Conservation (phyloP, 2,797 vertebrate species). For the Malacoctenus gilli region DNA sequence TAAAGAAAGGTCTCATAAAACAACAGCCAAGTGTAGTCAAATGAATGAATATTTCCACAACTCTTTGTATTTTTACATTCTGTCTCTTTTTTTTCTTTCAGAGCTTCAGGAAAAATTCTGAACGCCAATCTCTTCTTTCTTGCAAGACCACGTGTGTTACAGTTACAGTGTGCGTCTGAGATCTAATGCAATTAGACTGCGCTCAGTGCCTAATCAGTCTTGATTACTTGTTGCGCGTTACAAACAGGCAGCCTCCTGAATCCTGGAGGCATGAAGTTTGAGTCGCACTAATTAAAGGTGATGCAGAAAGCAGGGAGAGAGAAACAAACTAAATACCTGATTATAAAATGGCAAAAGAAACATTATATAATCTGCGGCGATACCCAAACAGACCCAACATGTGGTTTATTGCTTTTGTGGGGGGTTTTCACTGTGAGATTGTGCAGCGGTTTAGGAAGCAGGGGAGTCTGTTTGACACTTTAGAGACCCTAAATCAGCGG, state of each 20-base stretch:
- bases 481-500: too few species aligned
- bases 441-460: not conserved
- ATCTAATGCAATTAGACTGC: conserved; percentile 72
- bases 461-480: too few species aligned
- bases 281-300: conserved; percentile 58
- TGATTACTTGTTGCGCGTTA: conserved; percentile 76
- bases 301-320: conserved; percentile 40
- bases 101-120: conserved; percentile 23
- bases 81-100: too few species aligned
- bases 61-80: not conserved
- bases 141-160: conserved; percentile 41
- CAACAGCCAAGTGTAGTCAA: too few species aligned
- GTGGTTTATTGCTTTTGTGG: not conserved
- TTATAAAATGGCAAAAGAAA: conserved; percentile 6
- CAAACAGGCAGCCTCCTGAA: conserved; percentile 49
- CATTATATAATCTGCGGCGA: not conserved
- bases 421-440: conserved; percentile 2
- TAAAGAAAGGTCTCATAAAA: too few species aligned
- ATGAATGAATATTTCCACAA: too few species aligned
- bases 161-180: conserved; percentile 52
- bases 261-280: conserved; percentile 43
- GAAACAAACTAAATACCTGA: conserved; percentile 22
- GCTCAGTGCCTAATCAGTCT: conserved; percentile 72
- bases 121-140: conserved; percentile 23
- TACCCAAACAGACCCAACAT: conserved; percentile 1